Evolutionary conservation across 2,797 vertebrate species (phyloP), one percentile per base, ranked within the genome.

Genomic region (Sebastes kiyomatsui): DNA sequence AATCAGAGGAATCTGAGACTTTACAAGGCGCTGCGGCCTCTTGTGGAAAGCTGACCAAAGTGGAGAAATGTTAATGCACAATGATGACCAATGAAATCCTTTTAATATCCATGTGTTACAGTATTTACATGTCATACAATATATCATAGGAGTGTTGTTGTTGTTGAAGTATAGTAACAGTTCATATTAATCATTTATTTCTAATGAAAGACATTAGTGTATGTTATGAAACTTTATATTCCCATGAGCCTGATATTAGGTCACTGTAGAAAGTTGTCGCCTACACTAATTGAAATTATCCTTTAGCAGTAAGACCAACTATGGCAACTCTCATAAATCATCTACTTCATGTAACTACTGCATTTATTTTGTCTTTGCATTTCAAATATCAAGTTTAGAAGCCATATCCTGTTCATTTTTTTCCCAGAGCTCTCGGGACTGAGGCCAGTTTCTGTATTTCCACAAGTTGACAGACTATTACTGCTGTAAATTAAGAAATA

Each of bases 271-370:
- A 80, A 83, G 32, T 81, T 72, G 55, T 82, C 10, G 5, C 23
- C 59, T 52, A 1, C 42, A 30, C 62, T 77, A 83, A 82, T 58
- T 82, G 30, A 89, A 82, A 75, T 87, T 32, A 78, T 81, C 28
- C 58, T 83, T 68, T 64, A 75, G 55, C 54, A 59, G 27, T 33
- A 62, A 72, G 72, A 83, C 68, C 59, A 68, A 56, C 27, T 33
- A 3, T 55, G 82, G 56, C 86, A 89, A 81, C 77, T 60, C 68
- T 85, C 81, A 83, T 93, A 75, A 89, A 32, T 92, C 81, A 85
- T 71, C 35, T 72, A 1, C 68, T 71, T 66, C 60, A 38, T 79
- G 1, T 72, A 68, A 86, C 61, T 69, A 64, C 78, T 76, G 55
- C 73, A 81, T 91, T 84, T 87, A 77, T 90, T 88, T 88, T 72